These are phyloP conservation scores for Fragum whitleyi DNA, from an alignment of 2,888 invertebrate species.

Conservation along the genomic window DNA sequence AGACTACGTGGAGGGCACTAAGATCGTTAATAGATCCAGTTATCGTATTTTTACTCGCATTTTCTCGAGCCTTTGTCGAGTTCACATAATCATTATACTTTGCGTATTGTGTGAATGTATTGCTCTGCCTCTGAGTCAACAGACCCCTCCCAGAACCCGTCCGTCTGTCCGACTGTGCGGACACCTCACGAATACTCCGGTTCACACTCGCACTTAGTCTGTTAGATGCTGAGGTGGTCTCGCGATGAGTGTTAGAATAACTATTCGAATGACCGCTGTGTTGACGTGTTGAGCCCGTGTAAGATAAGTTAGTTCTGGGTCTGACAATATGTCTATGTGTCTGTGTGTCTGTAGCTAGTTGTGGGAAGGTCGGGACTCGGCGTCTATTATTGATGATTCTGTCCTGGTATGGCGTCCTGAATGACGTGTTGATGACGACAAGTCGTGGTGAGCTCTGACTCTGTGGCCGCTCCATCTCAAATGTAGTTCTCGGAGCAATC, in stretches of 20 bases:
- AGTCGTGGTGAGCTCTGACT: conserved; percentile 51
- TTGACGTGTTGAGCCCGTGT: conserved; percentile 32
- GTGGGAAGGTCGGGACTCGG: conserved; percentile 57
- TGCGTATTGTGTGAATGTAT: conserved; percentile 59
- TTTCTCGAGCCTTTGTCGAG: conserved; percentile 53
- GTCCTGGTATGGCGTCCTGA: conserved; percentile 44
- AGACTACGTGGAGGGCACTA: conserved; percentile 44
- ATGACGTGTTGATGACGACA: conserved; percentile 62
- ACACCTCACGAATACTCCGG: conserved; percentile 19
- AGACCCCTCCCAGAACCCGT: conserved; percentile 13
- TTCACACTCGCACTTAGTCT: conserved; percentile 33
- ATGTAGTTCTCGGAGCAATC: conserved; percentile 57
- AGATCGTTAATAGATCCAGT: conserved; percentile 55
- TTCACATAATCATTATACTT: conserved; percentile 63
- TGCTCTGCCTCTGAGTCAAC: conserved; percentile 34
- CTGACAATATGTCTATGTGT: conserved; percentile 42
- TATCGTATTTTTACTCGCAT: conserved; percentile 42
- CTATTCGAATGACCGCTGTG: conserved; percentile 30
- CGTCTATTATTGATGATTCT: conserved; percentile 28
- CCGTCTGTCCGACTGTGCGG: conserved; percentile 44
- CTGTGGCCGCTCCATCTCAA: conserved; percentile 63
- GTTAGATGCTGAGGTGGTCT: conserved; percentile 38
- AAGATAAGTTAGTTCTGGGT: conserved; percentile 32
- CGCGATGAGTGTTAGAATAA: neutral
- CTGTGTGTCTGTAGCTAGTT: conserved; percentile 46